Conservation (phyloP, 1,140 invertebrate species). For the Platorchestia sp. region DNA sequence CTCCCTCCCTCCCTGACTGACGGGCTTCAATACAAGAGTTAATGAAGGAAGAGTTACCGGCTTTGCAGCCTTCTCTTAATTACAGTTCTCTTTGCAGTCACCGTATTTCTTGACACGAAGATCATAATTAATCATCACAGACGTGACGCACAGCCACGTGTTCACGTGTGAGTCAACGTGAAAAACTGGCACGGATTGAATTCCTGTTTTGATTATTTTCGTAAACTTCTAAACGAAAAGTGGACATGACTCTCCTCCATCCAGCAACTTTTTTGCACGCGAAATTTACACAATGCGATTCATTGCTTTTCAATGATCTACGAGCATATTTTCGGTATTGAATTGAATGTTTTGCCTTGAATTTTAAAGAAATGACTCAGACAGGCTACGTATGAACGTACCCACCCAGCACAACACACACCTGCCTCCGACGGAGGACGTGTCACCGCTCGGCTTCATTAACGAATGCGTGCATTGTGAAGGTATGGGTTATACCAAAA, state of each 20-base stretch:
- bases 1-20: neutral
- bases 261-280: neutral
- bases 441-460: neutral
- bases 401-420: neutral
- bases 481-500: neutral
- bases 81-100: neutral
- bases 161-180: neutral
- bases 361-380: neutral
- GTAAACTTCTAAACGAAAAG: neutral
- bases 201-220: neutral
- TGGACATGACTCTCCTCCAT: no score
- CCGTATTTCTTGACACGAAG: neutral
- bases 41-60: neutral
- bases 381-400: neutral
- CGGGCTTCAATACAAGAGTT: neutral
- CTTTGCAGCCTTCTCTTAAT: neutral
- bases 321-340: neutral
- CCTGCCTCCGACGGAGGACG: neutral
- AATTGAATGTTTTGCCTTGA: neutral
- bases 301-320: neutral
- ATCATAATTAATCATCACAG: neutral
- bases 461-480: neutral
- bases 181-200: neutral
- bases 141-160: neutral
- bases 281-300: neutral